Percentiles rank a stretch among this genome's conserved stretches.
Evolutionary conservation across 2,888 invertebrate genomes (phyloP).

Genomic region (Cosmia trapezina): DNA sequence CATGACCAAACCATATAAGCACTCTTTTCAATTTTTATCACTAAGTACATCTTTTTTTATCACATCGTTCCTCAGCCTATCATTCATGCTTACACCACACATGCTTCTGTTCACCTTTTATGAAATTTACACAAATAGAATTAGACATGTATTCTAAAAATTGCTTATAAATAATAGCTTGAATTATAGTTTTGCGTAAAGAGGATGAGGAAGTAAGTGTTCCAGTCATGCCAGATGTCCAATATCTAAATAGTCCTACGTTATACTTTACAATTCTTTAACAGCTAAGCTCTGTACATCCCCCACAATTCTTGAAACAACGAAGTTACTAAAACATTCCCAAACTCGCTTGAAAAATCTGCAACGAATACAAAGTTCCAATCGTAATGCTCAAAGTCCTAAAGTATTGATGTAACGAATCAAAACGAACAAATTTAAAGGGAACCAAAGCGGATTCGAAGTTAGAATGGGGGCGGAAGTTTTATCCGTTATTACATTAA

Average conservation of each 20-base stretch:
- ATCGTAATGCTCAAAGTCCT: constrained; percentile 52
- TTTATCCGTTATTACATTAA: constrained; percentile 79
- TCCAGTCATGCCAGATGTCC: neutral
- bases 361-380: constrained; percentile 45
- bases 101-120: neutral
- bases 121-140: constrained; percentile 7
- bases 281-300: neutral
- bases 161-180: neutral
- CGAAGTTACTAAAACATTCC: constrained; percentile 21
- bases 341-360: constrained; percentile 49
- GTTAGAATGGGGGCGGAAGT: constrained; percentile 72
- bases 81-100: no score
- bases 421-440: constrained; percentile 66
- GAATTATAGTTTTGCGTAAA: neutral
- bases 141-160: neutral
- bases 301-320: constrained; percentile 10
- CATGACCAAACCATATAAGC: no score
- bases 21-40: no score
- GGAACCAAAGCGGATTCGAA: constrained; percentile 63
- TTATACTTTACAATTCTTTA: neutral
- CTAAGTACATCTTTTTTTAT: no score
- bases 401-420: constrained; percentile 64
- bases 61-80: no score
- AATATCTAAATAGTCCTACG: neutral
- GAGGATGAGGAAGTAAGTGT: neutral